Evolutionary conservation across 1,140 invertebrate species (phyloP), one percentile per base, ranked within the genome.

Genomic region (Meloidogyne hapla): DNA sequence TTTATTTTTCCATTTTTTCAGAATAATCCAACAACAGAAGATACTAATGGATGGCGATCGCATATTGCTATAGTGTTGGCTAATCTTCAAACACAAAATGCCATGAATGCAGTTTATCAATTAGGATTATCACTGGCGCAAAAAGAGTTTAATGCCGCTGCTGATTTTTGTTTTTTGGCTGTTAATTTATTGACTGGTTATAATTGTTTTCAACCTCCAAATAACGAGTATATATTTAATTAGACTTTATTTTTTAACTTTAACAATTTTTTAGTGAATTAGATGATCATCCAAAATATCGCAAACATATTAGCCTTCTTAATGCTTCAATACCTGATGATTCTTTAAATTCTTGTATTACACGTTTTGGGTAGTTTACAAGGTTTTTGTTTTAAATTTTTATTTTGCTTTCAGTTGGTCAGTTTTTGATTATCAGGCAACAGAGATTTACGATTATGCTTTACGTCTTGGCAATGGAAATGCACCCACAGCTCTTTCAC

Each of bases 121-220:
- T 63, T 83, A 13, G 81, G 81, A 12, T 33, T 76, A 18, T 81
- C 83, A 1, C 62, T 83, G 64, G 80, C 81, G 4, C 63, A 72
- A 38, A 80, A 78, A 26, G 82, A 83, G 12, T 83, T 85, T 61
- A 72, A 83, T 71, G 79, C 81, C 15, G 82, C 82, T 12, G 82
- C 82, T 26, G 82, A 83, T 69, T 83, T 83, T 66, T 83, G 82
- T 62, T 83, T 83, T 67, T 48, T 83, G 5, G 81, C 83, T 48
- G 81, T 81, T 1, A 85, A 83, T 68, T 69, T 83, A 33, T 64
- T 83, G 23, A 75, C 77, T 26, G 75, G 79, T n/a, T 77, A 61
- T 42, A 72, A 81, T 28, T 81, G 80, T 64, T 81, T 81, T 42
- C 25, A 45, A 38, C 9, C 10, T n/a, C 69, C 62, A 48, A 42